phyloP scores from a whole-genome alignment of 1,140 invertebrate species.

The Diabrotica undecimpunctata region DNA sequence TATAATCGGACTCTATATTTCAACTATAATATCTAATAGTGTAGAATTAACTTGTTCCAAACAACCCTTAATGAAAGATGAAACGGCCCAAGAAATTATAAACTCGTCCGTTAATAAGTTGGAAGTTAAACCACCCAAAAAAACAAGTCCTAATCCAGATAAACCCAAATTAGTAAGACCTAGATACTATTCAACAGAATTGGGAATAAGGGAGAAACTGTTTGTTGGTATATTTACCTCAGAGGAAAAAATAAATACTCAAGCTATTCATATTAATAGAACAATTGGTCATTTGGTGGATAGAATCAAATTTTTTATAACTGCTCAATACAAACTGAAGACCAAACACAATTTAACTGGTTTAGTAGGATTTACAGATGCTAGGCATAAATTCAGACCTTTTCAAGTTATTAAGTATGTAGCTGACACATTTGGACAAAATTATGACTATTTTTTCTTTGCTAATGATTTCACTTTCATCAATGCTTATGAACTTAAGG shows the following conservation, averaged over 20 bases:
- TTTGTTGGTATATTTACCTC: constrained; percentile 80
- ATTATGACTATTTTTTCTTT: constrained; percentile 88
- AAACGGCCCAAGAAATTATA: constrained; percentile 29
- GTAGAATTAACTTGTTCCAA: constrained; percentile 26
- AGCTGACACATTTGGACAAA: constrained; percentile 80
- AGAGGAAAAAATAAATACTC: constrained; percentile 63
- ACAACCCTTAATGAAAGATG: constrained; percentile 17
- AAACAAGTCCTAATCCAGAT: constrained; percentile 28
- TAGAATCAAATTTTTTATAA: constrained; percentile 73
- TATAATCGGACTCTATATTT: constrained; percentile 37
- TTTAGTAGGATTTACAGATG: constrained; percentile 78
- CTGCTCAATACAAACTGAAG: constrained; percentile 59
- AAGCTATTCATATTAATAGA: constrained; percentile 74
- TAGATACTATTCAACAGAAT: constrained; percentile 87
- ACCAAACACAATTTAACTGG: constrained; percentile 68
- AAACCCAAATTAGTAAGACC: constrained; percentile 62
- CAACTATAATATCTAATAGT: constrained; percentile 28
- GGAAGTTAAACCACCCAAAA: constrained; percentile 27
- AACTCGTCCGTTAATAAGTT: constrained; percentile 28
- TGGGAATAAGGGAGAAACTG: constrained; percentile 86
- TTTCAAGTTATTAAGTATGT: constrained; percentile 88
- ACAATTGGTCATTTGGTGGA: constrained; percentile 75
- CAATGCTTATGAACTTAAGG: constrained; percentile 65
- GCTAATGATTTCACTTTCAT: constrained; percentile 78
- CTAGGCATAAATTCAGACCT: constrained; percentile 66